A percentile compares a stretch with the other conserved stretches of the same genome.
phyloP scores from a whole-genome alignment of 53 echinoderm and acorn worm species.

The Mesocentrotus franciscanus region DNA sequence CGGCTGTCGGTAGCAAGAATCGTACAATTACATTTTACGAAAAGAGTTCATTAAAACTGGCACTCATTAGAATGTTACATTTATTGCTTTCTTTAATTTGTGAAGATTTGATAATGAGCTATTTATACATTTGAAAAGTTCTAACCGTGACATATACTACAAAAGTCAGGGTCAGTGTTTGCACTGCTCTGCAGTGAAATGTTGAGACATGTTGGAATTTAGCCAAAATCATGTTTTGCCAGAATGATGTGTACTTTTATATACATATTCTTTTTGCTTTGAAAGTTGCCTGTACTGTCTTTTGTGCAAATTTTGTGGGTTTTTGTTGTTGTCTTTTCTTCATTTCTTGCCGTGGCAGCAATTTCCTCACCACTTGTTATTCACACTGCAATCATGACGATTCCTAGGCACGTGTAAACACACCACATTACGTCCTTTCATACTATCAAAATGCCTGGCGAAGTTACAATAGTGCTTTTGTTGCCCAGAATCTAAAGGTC shows the following conservation, averaged over 20 bases:
- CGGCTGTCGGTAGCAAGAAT: too few relatives aligned
- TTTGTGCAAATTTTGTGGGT: background rate
- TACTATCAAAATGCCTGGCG: background rate
- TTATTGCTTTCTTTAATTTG: background rate
- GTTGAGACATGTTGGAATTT: background rate
- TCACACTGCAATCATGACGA: background rate
- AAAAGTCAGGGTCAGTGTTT: background rate
- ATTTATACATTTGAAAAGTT: background rate
- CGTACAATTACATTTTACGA: too few relatives aligned
- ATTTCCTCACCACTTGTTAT: background rate
- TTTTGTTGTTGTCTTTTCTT: background rate
- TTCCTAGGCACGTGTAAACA: background rate
- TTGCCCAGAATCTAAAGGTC: background rate
- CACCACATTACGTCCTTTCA: background rate
- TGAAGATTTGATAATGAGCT: background rate
- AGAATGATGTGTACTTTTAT: background rate
- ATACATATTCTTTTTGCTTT: background rate
- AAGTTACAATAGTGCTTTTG: slow-evolving; percentile 27
- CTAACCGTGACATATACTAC: background rate
- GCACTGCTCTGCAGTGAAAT: background rate
- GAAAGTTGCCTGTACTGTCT: background rate
- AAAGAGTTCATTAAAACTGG: too few relatives aligned
- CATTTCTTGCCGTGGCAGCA: background rate
- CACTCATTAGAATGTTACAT: too few relatives aligned
- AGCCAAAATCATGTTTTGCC: background rate